Evolutionary conservation across 1,140 invertebrate species (phyloP), one percentile per base, ranked within the genome.

Genomic region (Drosophila subobscura): DNA sequence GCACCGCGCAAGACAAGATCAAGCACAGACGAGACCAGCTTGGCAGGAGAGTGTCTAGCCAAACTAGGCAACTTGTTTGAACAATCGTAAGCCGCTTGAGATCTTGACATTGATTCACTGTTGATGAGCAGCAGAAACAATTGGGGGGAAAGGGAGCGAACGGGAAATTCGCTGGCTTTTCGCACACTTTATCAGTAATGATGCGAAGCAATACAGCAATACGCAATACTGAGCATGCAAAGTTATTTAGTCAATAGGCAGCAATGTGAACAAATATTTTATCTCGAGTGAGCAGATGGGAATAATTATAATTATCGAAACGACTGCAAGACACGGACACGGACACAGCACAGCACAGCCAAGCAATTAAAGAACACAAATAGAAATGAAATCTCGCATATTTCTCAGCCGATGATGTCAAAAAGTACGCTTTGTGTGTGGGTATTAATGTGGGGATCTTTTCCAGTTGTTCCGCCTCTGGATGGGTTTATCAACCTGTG

Each of bases 381-480:
- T 52, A 65, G 44, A 58, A 58, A 29, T 44, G 7, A 54, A 63
- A 61, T 22, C 42, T 40, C 4, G 16, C 44, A 27, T 33, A 61
- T 60, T 72, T 76, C 72, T 45, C 54, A 64, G 20, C 47, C 52
- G 77, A 81, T 80, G 79, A 81, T 81, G 77, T 77, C 78, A 70
- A 81, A 72, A 56, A 14, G 25, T 54, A 33, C 49, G 50, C 51
- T 68, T 68, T 61, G 53, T 58, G 60, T 64, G 61, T 57, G 41
- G 29, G 33, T 56, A 49, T 50, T 46, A 55, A 54, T 47, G 40
- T 54, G 45, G 51, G 46, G 47, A 64, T 64, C 46, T 64, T 55
- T 46, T 51, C 25, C 50, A 46, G 33, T 29, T 6, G 57, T 60
- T 66, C 29, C 60, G 54, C 23, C 47, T 72, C 37, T 47, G 46